A percentile compares a stretch with the other conserved stretches of the same genome.
These are phyloP conservation scores for Protodeltote pygarga DNA, from an alignment of 2,888 invertebrate species.

Conservation along the genomic window DNA sequence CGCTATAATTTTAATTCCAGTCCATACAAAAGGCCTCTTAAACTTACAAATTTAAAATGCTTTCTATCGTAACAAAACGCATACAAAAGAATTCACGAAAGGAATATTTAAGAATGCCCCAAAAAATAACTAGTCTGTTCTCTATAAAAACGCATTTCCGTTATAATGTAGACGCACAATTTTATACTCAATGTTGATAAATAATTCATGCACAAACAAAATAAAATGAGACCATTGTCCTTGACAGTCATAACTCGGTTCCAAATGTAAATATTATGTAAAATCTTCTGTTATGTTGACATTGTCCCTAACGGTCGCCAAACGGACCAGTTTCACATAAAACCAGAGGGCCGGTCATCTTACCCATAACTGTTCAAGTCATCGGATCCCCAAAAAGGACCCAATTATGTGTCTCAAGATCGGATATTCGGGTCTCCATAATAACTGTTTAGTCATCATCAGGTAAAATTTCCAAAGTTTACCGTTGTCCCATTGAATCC, in stretches of 20 bases:
- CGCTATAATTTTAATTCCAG: too few species aligned
- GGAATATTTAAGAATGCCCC: neutral
- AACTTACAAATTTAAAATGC: too few species aligned
- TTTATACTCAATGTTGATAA: neutral
- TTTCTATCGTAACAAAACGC: too few species aligned
- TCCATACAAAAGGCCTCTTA: too few species aligned
- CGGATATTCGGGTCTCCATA: slow-evolving; percentile 28
- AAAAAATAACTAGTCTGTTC: neutral
- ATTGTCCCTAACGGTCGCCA: slow-evolving; percentile 65
- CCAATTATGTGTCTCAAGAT: slow-evolving; percentile 10
- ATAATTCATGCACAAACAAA: neutral
- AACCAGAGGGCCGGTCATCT: slow-evolving; percentile 54
- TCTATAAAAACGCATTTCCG: neutral
- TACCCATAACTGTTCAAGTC: slow-evolving; percentile 32
- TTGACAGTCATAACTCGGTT: slow-evolving; percentile 28
- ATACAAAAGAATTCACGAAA: too few species aligned
- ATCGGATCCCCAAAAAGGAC: slow-evolving; percentile 22
- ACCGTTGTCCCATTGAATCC: slow-evolving; percentile 33
- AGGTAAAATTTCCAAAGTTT: slow-evolving; percentile 39
- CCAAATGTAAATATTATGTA: slow-evolving; percentile 54
- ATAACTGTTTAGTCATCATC: slow-evolving; percentile 54
- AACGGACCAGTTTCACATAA: slow-evolving; percentile 51
- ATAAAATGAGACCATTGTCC: slow-evolving; percentile 24
- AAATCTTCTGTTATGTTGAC: slow-evolving; percentile 46
- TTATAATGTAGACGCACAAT: slow-evolving; percentile 2